Percentiles rank a stretch among this genome's conserved stretches.
Evolutionary conservation across 2,888 invertebrate species (phyloP).

Genomic region (Hermaeophaga mercurialis): DNA sequence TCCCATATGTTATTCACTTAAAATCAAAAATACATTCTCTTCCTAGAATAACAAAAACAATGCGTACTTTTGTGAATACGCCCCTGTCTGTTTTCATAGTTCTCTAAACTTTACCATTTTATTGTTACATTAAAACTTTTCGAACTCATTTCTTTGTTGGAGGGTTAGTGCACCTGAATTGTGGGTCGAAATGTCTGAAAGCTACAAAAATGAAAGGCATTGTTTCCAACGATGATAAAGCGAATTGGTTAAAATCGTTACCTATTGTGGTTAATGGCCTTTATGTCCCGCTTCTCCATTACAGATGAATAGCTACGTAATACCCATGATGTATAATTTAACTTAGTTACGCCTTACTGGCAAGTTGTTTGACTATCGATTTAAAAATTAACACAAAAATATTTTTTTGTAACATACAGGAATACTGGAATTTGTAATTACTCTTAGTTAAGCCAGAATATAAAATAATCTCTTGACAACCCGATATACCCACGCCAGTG

Average conservation of each 20-base stretch:
- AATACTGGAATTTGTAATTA: too few species aligned
- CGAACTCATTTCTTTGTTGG: slow-evolving; percentile 26
- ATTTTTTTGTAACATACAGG: too few species aligned
- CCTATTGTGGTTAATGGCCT: slow-evolving; percentile 19
- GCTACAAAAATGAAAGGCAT: slow-evolving; percentile 28
- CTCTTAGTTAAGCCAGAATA: too few species aligned
- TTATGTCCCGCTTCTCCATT: slow-evolving; percentile 6
- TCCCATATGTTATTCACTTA: too few species aligned
- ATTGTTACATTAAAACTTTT: not conserved
- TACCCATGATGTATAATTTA: not conserved
- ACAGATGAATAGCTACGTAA: not conserved
- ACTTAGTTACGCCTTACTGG: too few species aligned
- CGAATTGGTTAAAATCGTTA: slow-evolving; percentile 25
- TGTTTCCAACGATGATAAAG: slow-evolving; percentile 30
- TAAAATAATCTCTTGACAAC: too few species aligned
- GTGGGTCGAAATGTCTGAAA: slow-evolving; percentile 25
- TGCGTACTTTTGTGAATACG: not conserved
- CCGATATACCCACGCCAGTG: too few species aligned
- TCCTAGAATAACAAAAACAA: too few species aligned
- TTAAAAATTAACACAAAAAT: too few species aligned
- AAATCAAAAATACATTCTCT: too few species aligned
- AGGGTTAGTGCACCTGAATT: slow-evolving; percentile 29
- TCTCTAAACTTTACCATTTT: not conserved
- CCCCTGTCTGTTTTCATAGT: not conserved
- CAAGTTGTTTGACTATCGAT: too few species aligned